Percentiles rank a stretch among this genome's conserved stretches.
These are phyloP conservation scores for Drepanosiphum platanoidis DNA, from an alignment of 2,888 invertebrate genomes.

Conservation along the genomic window DNA sequence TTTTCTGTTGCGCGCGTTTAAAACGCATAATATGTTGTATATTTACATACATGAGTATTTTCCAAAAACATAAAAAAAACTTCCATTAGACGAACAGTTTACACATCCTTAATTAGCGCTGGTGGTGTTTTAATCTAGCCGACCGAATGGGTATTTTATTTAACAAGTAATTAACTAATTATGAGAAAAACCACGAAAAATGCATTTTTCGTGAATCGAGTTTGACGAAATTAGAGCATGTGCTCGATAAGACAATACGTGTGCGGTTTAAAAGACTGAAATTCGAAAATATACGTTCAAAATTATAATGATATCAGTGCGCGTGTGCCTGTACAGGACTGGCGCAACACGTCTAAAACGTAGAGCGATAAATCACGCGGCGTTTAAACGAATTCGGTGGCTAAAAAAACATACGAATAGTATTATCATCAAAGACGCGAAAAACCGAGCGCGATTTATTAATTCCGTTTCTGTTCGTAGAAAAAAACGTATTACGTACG, in stretches of 20 bases:
- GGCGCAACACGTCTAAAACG: too few species aligned
- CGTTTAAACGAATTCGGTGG: too few species aligned
- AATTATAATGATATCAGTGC: too few species aligned
- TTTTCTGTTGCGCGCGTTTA: background rate
- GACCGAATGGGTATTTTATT: conserved; percentile 1
- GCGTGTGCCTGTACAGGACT: too few species aligned
- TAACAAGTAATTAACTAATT: background rate
- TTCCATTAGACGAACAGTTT: background rate
- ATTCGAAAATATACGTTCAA: too few species aligned
- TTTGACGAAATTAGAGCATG: conserved; percentile 29
- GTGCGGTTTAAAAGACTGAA: too few species aligned
- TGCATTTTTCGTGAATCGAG: conserved; percentile 8
- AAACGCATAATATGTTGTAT: background rate
- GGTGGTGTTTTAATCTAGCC: background rate
- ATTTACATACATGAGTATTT: background rate
- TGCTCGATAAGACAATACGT: background rate
- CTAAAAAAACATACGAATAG: background rate
- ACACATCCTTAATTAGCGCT: conserved; percentile 4
- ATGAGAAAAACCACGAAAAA: background rate
- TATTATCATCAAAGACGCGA: background rate
- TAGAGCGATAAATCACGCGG: too few species aligned
- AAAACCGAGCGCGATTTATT: background rate
- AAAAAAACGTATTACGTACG: background rate
- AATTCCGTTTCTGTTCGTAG: background rate
- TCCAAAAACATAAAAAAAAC: background rate